phyloP scores from a whole-genome alignment of 2,888 invertebrate species.

The Epinotia bilunana region DNA sequence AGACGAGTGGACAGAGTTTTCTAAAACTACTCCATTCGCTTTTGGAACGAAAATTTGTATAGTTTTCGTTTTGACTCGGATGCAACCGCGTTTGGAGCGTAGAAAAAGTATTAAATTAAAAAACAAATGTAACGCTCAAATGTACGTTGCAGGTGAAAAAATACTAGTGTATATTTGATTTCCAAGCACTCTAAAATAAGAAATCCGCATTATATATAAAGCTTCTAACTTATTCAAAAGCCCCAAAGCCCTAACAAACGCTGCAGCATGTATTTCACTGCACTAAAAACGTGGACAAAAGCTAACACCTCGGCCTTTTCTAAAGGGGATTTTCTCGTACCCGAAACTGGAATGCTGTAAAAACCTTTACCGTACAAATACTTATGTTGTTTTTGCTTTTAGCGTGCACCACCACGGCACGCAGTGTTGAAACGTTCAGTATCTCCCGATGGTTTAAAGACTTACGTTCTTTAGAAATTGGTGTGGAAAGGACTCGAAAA shows the following conservation, averaged over 20 bases:
- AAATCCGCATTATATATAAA: background rate
- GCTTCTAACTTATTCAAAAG: conserved; percentile 12
- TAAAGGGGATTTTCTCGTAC: conserved; percentile 15
- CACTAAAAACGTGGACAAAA: conserved; percentile 38
- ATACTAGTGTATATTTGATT: background rate
- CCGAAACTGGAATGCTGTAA: conserved; percentile 1
- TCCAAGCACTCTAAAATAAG: background rate
- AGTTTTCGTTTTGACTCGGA: background rate
- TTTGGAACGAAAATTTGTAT: background rate
- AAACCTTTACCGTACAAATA: conserved; percentile 3
- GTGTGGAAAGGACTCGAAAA: conserved; percentile 8
- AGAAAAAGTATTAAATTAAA: background rate
- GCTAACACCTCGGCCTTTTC: conserved; percentile 41
- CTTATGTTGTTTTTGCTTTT: conserved; percentile 14
- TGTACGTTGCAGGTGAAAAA: background rate
- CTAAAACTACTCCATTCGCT: conserved; percentile 1
- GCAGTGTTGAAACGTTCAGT: background rate
- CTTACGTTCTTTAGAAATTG: conserved; percentile 8
- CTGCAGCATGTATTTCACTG: conserved; percentile 28
- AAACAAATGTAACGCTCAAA: background rate
- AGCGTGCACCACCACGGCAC: background rate
- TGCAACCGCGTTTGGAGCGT: background rate
- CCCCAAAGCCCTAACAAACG: conserved; percentile 8
- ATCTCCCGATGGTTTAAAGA: background rate
- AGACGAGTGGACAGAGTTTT: conserved; percentile 2